phyloP scores from a whole-genome alignment of 2,113 vertebrate genomes.

The Formicarius rufipectus region DNA sequence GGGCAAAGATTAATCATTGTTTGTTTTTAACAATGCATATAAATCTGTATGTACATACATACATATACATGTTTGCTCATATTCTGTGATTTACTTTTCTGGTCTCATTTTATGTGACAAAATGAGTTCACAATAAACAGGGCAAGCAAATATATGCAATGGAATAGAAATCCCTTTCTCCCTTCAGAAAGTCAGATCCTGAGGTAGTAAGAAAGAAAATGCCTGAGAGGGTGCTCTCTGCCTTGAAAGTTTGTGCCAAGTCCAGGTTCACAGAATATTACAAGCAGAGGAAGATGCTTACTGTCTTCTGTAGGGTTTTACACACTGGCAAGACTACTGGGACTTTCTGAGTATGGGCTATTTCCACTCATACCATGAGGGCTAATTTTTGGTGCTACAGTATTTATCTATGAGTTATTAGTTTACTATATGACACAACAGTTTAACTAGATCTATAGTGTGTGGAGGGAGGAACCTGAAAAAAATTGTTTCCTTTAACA shows the following conservation, averaged over 20 bases:
- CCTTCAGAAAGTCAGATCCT: not conserved
- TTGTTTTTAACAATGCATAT: not conserved
- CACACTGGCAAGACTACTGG: not conserved
- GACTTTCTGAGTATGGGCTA: fast-evolving
- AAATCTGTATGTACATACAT: not conserved
- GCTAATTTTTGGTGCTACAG: not conserved
- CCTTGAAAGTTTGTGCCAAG: not conserved
- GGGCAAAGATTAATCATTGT: not conserved
- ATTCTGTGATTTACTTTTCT: not conserved
- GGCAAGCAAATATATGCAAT: not conserved
- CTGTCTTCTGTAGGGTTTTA: not conserved
- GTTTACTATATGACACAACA: not conserved
- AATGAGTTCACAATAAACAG: not conserved
- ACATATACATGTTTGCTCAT: not conserved
- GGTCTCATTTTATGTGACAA: not conserved
- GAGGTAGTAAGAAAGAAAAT: not conserved
- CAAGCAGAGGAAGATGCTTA: not conserved
- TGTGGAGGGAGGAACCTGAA: not conserved
- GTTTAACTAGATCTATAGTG: not conserved
- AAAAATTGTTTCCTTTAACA: not conserved
- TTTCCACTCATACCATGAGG: not conserved
- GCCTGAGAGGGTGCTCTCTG: not conserved
- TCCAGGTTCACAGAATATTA: not conserved
- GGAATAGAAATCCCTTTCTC: not conserved
- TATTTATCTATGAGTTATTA: not conserved